These are phyloP conservation scores for Solenodon paradoxus DNA, from an alignment of 2,113 vertebrate species.

Conservation along the genomic window DNA sequence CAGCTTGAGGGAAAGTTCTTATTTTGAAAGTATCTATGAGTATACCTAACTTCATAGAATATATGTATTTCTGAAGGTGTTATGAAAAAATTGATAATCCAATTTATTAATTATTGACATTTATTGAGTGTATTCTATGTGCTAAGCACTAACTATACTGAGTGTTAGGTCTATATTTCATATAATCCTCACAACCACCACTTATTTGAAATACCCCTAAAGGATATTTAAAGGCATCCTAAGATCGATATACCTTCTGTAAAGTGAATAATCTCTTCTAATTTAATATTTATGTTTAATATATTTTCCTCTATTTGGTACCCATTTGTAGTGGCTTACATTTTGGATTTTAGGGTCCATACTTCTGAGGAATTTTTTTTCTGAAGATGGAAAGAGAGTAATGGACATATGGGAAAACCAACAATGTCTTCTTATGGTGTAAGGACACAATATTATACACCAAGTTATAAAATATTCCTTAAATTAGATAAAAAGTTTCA, in stretches of 20 bases:
- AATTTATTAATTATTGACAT: not conserved
- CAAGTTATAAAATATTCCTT: conserved; percentile 11
- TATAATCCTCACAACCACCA: not conserved
- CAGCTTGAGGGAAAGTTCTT: not conserved
- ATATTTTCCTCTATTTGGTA: conserved; percentile 18
- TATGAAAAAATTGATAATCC: conserved; percentile 1
- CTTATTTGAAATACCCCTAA: conserved; percentile 14
- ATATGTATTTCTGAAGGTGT: not conserved
- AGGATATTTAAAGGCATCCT: conserved; percentile 11
- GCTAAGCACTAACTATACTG: not conserved
- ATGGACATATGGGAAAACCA: not conserved
- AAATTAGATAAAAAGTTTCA: not conserved
- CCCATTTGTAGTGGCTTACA: not conserved
- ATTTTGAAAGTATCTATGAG: not conserved
- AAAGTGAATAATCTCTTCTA: conserved; percentile 16
- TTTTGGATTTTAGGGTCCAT: not conserved
- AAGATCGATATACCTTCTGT: not conserved
- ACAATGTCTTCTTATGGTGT: not conserved
- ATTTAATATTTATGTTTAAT: not conserved
- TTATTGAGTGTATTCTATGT: not conserved
- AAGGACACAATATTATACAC: not conserved
- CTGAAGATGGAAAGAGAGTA: conserved; percentile 12
- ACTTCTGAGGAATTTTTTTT: conserved; percentile 8
- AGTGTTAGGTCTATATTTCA: conserved; percentile 17
- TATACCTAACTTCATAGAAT: not conserved